Conservation (phyloP, 2,888 invertebrate genomes). For the Chymomyza procnemis region DNA sequence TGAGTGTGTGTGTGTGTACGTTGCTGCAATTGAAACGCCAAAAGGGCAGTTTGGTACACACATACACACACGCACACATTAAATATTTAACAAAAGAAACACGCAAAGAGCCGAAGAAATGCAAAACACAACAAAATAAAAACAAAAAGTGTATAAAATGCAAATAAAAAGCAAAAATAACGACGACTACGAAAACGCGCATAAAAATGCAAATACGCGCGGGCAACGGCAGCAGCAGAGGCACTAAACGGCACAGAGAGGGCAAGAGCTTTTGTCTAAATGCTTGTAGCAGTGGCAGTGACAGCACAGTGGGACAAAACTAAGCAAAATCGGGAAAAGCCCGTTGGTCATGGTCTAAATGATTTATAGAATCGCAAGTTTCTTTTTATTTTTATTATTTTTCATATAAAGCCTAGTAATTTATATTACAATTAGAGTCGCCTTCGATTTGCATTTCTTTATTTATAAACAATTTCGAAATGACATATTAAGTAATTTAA, state of each 20-base stretch:
- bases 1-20: neutral
- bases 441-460: too few relatives aligned
- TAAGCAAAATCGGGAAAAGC: too few relatives aligned
- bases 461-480: too few relatives aligned
- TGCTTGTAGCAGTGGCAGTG: neutral
- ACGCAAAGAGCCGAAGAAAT: constrained; percentile 24
- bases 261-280: neutral
- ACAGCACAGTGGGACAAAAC: neutral
- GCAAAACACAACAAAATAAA: constrained; percentile 22
- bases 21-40: neutral
- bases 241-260: neutral
- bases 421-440: too few relatives aligned
- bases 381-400: too few relatives aligned
- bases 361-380: too few relatives aligned
- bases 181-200: constrained; percentile 32
- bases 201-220: constrained; percentile 58
- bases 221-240: neutral
- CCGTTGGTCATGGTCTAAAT: too few relatives aligned
- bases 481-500: too few relatives aligned
- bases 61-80: too few relatives aligned
- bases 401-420: too few relatives aligned
- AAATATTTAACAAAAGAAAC: neutral
- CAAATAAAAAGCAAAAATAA: constrained; percentile 40
- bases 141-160: constrained; percentile 25
- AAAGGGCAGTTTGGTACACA: neutral